These are phyloP conservation scores for Suillia variegata DNA, from an alignment of 2,888 invertebrate genomes.

Conservation along the genomic window DNA sequence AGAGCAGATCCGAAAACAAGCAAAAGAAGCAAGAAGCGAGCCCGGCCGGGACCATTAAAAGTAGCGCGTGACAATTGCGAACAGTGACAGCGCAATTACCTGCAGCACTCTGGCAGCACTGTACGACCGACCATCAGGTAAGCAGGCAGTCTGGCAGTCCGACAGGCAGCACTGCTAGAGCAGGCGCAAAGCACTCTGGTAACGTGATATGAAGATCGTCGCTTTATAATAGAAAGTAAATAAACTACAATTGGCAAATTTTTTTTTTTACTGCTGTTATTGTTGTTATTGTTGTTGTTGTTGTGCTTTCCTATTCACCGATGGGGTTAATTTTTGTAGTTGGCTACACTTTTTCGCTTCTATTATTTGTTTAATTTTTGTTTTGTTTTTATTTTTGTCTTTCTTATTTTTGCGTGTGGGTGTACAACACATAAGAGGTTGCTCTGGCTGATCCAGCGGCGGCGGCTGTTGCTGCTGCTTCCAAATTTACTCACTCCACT, in stretches of 20 bases:
- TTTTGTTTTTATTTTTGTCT: not conserved
- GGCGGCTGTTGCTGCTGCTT: conserved; percentile 7
- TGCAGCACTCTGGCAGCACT: not conserved
- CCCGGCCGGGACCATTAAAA: conserved; percentile 1
- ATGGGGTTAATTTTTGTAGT: too few relatives aligned
- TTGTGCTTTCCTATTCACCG: too few relatives aligned
- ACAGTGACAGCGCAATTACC: conserved; percentile 9
- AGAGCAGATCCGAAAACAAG: too few relatives aligned
- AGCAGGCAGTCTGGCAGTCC: too few relatives aligned
- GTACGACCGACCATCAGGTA: too few relatives aligned
- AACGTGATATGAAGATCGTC: conserved; percentile 3
- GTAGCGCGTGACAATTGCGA: conserved; percentile 15
- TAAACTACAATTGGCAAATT: not conserved
- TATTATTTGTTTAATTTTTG: too few relatives aligned
- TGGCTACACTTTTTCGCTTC: too few relatives aligned
- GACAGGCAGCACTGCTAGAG: too few relatives aligned
- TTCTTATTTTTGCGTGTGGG: conserved; percentile 17
- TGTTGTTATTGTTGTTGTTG: conserved; percentile 3
- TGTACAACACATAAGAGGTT: not conserved
- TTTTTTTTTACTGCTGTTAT: not conserved
- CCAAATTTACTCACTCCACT: conserved; percentile 18
- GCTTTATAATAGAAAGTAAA: not conserved
- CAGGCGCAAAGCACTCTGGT: too few relatives aligned
- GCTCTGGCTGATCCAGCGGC: too few relatives aligned
- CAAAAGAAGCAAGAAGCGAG: not conserved